Base-by-base conservation (phyloP, 2,797 vertebrate species). In the Emydoidea blandingii region DNA sequence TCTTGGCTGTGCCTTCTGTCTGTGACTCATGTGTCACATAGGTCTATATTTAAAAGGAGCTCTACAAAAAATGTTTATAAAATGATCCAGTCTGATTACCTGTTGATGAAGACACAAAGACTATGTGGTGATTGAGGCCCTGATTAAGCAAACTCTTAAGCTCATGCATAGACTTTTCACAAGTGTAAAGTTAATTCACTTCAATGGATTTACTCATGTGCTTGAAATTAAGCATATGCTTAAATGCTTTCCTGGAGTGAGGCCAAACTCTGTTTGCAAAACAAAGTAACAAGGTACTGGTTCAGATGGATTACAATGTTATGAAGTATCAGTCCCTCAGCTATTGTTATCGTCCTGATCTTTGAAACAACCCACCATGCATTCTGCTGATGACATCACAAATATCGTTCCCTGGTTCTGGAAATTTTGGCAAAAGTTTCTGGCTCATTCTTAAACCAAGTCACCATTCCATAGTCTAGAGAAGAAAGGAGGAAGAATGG, bases 11-110 rank as follows among this genome's bases (percentile, higher is more conserved):
- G 95, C 53, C 85, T 95, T 88, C 59, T 47, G 47, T 88, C 21
- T 31, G 54, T 89, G 76, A 91, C n/a, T 95, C 90, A 86, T 10
- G 56, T 68, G 16, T 72, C 68, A 86, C 79, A 94, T 3, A 84
- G 47, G 79, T 65, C 31, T 83, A 23, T 62, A 81, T 88, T 91
- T 93, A 57, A 49, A 85, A 91, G 56, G n/a, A 87, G 23, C 44
- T 94, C 86, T 8, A 89, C 5, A 80, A 88, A 96, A 56, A 59
- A 68, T 53, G 49, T 68, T 86, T 8, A 85, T 52, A 79, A 86
- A 89, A 85, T 89, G 1, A 50, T 44, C 59, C n/a, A 6, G 19
- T 72, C 31, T 21, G 10, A 92, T 72, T 27, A 37, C n/a, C 29
- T 86, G 5, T 5, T 54, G 54, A 44, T 79, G n/a, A 87, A 84